Evolutionary conservation across 2,113 vertebrate species (phyloP).

Genomic region (Cyrtonyx montezumae): DNA sequence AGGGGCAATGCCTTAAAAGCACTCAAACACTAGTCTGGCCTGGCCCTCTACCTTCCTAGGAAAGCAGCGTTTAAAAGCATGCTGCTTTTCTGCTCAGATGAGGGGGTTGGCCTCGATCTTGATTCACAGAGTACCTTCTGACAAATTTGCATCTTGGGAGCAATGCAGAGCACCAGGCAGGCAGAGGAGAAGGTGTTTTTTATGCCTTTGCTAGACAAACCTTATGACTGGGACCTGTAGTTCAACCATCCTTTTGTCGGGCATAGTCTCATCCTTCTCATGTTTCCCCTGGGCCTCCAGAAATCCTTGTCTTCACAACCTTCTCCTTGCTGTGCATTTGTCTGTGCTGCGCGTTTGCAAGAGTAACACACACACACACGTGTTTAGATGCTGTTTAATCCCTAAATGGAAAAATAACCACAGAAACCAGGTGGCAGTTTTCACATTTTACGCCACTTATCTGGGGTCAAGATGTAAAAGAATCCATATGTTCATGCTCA

Average conservation of each 20-base stretch:
- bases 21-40: background rate
- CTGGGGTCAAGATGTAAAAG: constrained; percentile 5
- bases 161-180: background rate
- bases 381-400: constrained; percentile 27
- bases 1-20: background rate
- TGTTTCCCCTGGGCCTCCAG: background rate
- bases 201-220: background rate
- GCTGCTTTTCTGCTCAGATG: background rate
- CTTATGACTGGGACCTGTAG: background rate
- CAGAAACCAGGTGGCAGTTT: constrained; percentile 36
- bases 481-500: constrained; percentile 1
- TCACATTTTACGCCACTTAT: background rate
- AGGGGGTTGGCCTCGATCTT: background rate
- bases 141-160: background rate
- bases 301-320: constrained; percentile 46
- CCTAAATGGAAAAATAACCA: background rate
- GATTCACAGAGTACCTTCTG: background rate
- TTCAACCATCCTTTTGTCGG: constrained; percentile 59
- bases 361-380: accelerated
- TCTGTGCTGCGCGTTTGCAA: background rate
- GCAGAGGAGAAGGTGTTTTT: background rate
- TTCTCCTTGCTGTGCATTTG: background rate
- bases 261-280: background rate
- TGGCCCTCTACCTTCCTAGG: background rate
- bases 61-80: background rate